Evolutionary conservation across 2,888 invertebrate genomes (phyloP).

Genomic region (Drosophila infuscata): DNA sequence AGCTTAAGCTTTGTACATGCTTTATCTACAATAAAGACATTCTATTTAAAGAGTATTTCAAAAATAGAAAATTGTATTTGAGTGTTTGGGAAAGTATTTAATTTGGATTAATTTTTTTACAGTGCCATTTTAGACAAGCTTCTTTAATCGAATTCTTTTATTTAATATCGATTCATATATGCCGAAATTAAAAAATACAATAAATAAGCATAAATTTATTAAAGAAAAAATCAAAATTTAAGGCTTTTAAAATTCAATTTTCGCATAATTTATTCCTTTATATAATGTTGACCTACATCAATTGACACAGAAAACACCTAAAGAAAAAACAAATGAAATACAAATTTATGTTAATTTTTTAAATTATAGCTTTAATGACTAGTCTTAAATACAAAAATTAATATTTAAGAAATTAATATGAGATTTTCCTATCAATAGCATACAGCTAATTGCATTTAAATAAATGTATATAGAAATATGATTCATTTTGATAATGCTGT

Average conservation of each 20-base stretch:
- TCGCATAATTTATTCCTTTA: background rate
- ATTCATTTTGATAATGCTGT: background rate
- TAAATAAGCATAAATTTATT: background rate
- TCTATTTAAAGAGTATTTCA: background rate
- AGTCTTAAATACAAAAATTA: background rate
- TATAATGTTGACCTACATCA: background rate
- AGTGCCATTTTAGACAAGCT: background rate
- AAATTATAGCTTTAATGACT: background rate
- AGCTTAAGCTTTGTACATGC: background rate
- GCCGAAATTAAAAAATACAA: background rate
- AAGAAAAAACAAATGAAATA: background rate
- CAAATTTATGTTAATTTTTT: background rate
- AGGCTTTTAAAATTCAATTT: background rate
- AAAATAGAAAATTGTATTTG: background rate
- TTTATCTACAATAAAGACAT: background rate
- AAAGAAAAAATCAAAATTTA: background rate
- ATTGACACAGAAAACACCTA: background rate
- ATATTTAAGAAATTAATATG: background rate
- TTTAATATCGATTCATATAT: background rate
- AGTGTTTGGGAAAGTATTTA: background rate
- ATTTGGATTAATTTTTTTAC: background rate
- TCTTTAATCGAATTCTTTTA: background rate
- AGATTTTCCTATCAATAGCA: background rate
- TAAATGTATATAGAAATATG: background rate
- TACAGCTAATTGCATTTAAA: background rate